Evolutionary conservation across 2,888 invertebrate species (phyloP).

Genomic region (Drosophila koepferae): DNA sequence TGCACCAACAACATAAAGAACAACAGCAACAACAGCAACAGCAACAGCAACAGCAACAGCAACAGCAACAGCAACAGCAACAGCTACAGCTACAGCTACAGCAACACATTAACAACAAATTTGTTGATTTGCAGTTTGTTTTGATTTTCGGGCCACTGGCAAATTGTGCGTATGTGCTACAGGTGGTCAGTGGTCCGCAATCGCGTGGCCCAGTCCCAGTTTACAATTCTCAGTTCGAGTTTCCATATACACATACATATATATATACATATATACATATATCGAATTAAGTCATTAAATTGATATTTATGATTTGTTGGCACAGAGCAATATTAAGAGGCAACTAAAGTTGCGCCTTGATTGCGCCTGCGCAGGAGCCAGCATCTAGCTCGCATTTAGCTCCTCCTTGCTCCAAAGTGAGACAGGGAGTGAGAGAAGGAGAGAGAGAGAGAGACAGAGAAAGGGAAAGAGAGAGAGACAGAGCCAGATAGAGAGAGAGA

Average conservation of each 20-base stretch:
- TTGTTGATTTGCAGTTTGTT: constrained; percentile 63
- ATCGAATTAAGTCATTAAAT: constrained; percentile 80
- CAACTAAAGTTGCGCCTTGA: constrained; percentile 17
- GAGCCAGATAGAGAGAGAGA: background rate
- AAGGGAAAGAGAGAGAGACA: background rate
- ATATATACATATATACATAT: background rate
- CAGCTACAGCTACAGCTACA: constrained; percentile 5
- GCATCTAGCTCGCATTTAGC: background rate
- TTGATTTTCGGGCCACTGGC: constrained; percentile 74
- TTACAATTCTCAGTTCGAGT: constrained; percentile 10
- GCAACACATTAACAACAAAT: constrained; percentile 65
- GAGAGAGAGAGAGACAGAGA: background rate
- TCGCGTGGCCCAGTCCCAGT: constrained; percentile 25
- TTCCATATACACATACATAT: background rate
- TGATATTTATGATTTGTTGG: constrained; percentile 80
- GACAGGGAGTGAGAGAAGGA: background rate
- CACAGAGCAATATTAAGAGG: constrained; percentile 46
- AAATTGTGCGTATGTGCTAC: constrained; percentile 51
- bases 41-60: constrained; percentile 8
- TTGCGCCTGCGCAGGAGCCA: constrained; percentile 25
- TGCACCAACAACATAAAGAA: constrained; percentile 45
- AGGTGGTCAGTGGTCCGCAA: constrained; percentile 62
- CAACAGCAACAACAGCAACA: constrained; percentile 20
- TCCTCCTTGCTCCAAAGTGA: constrained; percentile 1
- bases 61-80: constrained; percentile 19